Percentiles rank a stretch among this genome's conserved stretches.
These are phyloP conservation scores for Netta rufina DNA, from an alignment of 2,797 vertebrate genomes.

Conservation along the genomic window DNA sequence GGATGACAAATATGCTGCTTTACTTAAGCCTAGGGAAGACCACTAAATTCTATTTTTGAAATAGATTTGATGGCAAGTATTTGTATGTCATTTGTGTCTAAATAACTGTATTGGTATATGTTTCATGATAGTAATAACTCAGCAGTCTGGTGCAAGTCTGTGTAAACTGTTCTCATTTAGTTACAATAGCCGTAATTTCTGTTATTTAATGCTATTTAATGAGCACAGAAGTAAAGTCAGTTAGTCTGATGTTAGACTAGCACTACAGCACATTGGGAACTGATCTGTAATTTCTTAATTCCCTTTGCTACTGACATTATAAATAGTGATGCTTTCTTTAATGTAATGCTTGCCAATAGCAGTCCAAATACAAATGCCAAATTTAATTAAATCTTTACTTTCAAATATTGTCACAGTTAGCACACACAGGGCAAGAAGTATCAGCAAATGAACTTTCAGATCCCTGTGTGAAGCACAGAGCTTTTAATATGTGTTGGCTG, in stretches of 20 bases:
- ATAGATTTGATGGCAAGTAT: not conserved
- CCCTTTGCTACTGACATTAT: conserved; percentile 9
- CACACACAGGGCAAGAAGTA: not conserved
- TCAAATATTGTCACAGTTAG: conserved; percentile 21
- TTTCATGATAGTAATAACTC: not conserved
- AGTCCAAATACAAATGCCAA: conserved; percentile 1
- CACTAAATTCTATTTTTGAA: not conserved
- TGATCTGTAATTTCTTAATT: conserved; percentile 9
- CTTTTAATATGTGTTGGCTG: not conserved
- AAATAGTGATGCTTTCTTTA: conserved; percentile 14
- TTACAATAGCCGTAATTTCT: not conserved
- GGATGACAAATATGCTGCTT: not conserved
- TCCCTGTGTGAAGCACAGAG: not conserved
- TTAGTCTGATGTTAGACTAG: not conserved
- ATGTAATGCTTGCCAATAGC: not conserved
- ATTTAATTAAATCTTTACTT: conserved; percentile 38
- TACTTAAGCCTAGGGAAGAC: not conserved
- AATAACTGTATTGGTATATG: not conserved
- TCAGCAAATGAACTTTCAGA: not conserved
- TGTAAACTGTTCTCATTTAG: not conserved
- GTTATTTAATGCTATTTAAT: not conserved
- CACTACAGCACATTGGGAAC: not conserved
- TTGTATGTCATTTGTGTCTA: not conserved
- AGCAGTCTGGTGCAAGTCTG: not conserved
- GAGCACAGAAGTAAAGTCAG: not conserved